Conservation (phyloP, 2,888 invertebrate genomes). For the Dermolepida albohirtum region DNA sequence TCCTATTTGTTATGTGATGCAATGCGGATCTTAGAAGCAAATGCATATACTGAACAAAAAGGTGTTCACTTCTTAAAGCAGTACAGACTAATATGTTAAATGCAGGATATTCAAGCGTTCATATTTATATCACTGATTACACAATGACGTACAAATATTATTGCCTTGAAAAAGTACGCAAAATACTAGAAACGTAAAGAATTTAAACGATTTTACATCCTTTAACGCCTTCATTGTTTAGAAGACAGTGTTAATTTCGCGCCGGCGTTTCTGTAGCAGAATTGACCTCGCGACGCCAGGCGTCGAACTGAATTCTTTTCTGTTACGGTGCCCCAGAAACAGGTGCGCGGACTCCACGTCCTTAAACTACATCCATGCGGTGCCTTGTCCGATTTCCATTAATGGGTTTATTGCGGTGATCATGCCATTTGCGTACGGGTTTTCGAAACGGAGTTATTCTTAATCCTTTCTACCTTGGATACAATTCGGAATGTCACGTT, state of each 20-base stretch:
- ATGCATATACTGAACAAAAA: conserved; percentile 51
- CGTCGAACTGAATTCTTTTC: conserved; percentile 48
- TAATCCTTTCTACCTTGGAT: too few relatives aligned
- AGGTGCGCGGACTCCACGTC: conserved; percentile 23
- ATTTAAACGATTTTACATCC: too few relatives aligned
- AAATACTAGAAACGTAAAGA: too few relatives aligned
- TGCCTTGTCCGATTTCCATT: conserved; percentile 32
- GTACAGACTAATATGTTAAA: too few relatives aligned
- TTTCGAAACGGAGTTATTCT: conserved; percentile 11
- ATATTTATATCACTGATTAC: too few relatives aligned
- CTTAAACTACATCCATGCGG: conserved; percentile 27
- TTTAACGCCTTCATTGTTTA: too few relatives aligned
- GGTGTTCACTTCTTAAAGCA: neutral
- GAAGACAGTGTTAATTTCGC: too few relatives aligned
- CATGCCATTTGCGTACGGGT: neutral
- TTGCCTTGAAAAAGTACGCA: neutral
- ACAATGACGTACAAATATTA: neutral
- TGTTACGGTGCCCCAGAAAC: conserved; percentile 51
- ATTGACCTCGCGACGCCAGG: conserved; percentile 50
- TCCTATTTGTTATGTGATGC: conserved; percentile 50
- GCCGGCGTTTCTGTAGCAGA: neutral
- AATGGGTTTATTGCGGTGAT: conserved; percentile 16
- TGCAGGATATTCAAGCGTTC: neutral
- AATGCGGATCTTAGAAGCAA: conserved; percentile 52
- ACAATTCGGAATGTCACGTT: too few relatives aligned